Conservation (phyloP, 2,888 invertebrate species). For the Oligia fasciuncula region DNA sequence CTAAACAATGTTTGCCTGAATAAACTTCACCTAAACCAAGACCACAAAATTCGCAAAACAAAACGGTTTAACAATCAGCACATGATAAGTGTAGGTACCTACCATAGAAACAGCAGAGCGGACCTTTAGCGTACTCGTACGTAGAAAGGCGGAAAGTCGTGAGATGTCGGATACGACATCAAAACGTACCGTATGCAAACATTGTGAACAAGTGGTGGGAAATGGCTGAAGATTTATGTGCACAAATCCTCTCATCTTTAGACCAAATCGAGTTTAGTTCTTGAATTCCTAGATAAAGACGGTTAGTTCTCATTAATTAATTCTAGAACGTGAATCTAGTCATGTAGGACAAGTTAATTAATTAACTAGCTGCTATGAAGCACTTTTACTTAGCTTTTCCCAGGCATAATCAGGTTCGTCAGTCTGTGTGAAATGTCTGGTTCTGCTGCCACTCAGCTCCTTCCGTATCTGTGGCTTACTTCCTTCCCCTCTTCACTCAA, state of each 20-base stretch:
- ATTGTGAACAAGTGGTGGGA: conserved; percentile 66
- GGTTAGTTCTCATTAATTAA: conserved; percentile 26
- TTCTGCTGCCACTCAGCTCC: not conserved
- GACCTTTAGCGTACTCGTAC: conserved; percentile 52
- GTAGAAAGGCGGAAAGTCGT: conserved; percentile 85
- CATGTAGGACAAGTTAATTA: conserved; percentile 25
- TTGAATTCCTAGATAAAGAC: conserved; percentile 1
- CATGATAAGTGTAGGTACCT: conserved; percentile 22
- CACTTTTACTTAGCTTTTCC: conserved; percentile 49
- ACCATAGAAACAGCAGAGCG: conserved; percentile 23
- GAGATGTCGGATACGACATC: conserved; percentile 82
- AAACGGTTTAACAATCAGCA: conserved; percentile 26
- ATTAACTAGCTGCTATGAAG: not conserved
- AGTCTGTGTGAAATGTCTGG: not conserved
- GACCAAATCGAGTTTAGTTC: conserved; percentile 25
- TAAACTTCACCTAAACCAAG: not conserved
- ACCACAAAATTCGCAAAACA: conserved; percentile 1
- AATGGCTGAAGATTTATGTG: conserved; percentile 54
- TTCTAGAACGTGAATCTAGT: conserved; percentile 25
- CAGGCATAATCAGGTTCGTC: conserved; percentile 15
- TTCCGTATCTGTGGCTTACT: not conserved
- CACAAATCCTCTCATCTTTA: conserved; percentile 45
- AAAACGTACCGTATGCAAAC: conserved; percentile 71
- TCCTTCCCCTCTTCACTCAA: not conserved
- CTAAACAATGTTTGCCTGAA: not conserved